Evolutionary conservation across 2,113 vertebrate genomes (phyloP).

Genomic region (Rhipidura dahli): DNA sequence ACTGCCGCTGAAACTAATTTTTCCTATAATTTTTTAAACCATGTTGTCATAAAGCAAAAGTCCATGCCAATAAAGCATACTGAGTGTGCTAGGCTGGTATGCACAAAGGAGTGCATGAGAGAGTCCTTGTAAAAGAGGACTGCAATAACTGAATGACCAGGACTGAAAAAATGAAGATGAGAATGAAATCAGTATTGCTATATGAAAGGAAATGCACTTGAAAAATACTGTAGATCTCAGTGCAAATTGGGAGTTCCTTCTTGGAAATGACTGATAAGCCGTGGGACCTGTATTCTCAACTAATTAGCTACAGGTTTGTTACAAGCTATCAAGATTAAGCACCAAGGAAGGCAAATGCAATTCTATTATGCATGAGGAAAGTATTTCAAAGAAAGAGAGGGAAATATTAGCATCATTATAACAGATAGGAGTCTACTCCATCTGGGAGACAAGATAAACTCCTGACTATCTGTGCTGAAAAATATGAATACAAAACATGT

Average conservation of each 20-base stretch:
- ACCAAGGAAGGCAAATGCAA: neutral
- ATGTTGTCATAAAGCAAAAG: neutral
- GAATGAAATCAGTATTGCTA: neutral
- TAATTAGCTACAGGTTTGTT: neutral
- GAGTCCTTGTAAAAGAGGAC: neutral
- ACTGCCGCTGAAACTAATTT: neutral
- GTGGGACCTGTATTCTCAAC: neutral
- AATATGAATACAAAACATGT: neutral
- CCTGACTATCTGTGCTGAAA: neutral
- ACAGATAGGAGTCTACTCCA: neutral
- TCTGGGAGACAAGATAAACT: neutral
- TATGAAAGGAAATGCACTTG: neutral
- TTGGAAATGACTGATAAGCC: neutral
- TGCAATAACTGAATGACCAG: neutral
- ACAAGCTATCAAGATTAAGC: neutral
- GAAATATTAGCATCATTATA: neutral
- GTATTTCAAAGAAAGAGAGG: neutral
- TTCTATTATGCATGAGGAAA: neutral
- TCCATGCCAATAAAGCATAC: neutral
- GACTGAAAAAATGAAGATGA: neutral
- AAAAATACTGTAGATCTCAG: neutral
- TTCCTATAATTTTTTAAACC: neutral
- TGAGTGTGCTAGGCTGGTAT: neutral
- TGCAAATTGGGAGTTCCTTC: neutral
- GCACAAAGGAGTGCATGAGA: neutral